A percentile compares a stretch with the other conserved stretches of the same genome.
Evolutionary conservation across 2,797 vertebrate species (phyloP).

Genomic region (Sebastes itinus): DNA sequence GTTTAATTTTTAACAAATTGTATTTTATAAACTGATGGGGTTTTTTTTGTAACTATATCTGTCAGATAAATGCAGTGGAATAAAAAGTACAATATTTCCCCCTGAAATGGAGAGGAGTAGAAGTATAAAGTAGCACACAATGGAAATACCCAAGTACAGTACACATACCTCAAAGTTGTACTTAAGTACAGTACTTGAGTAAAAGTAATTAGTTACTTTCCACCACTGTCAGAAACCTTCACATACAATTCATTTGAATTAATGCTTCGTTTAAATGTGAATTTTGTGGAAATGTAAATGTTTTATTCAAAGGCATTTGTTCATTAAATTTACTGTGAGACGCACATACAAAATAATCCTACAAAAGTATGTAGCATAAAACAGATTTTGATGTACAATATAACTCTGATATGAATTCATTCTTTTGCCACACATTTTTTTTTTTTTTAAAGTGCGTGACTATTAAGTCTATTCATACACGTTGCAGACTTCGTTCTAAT

Average conservation of each 20-base stretch:
- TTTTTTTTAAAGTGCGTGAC: neutral
- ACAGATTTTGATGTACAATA: conserved; percentile 31
- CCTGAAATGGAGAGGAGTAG: too few species aligned
- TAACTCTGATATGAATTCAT: conserved; percentile 14
- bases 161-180: too few species aligned
- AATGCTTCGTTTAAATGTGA: conserved; percentile 35
- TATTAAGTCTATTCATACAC: neutral
- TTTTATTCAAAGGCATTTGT: conserved; percentile 39
- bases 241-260: neutral
- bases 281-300: conserved; percentile 37
- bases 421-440: neutral
- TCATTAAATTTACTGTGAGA: conserved; percentile 32
- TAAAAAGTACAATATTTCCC: too few species aligned
- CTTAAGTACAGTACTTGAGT: too few species aligned
- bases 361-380: conserved; percentile 55
- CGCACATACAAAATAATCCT: conserved; percentile 30
- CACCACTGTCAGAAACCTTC: conserved; percentile 1
- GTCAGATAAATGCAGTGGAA: too few species aligned
- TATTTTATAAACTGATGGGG: too few species aligned
- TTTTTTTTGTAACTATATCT: too few species aligned
- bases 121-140: too few species aligned
- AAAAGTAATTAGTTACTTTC: neutral
- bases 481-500: neutral
- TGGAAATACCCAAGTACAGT: too few species aligned
- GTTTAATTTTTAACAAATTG: too few species aligned